Percentiles rank a stretch among this genome's conserved stretches.
Conservation (phyloP, 2,113 vertebrate genomes). For the Damaliscus lunatus region DNA sequence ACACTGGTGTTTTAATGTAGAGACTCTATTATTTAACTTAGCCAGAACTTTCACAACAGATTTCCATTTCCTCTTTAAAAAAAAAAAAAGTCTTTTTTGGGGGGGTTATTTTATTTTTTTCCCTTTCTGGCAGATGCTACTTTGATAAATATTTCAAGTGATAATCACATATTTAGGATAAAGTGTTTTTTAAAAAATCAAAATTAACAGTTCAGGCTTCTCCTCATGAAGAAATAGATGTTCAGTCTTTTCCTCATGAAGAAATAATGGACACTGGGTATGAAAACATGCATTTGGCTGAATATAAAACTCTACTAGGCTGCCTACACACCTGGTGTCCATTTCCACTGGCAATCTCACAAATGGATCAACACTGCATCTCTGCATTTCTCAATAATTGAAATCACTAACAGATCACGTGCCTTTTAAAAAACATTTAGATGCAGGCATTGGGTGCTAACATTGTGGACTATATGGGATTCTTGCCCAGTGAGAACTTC, state of each 20-base stretch:
- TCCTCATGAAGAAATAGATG: neutral
- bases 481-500: neutral
- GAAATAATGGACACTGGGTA: neutral
- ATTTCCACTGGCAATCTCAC: neutral
- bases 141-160: neutral
- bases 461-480: neutral
- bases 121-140: neutral
- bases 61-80: neutral
- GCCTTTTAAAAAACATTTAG: neutral
- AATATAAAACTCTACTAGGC: neutral
- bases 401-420: neutral
- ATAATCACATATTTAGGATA: neutral
- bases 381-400: neutral
- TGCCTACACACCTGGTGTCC: neutral
- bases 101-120: neutral
- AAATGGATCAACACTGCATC: neutral
- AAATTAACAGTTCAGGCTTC: neutral
- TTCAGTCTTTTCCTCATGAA: neutral
- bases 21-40: neutral
- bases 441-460: neutral
- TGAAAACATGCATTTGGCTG: neutral
- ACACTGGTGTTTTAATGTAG: neutral
- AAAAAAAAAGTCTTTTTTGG: neutral
- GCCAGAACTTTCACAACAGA: neutral
- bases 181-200: neutral